Conservation (phyloP, 1,140 invertebrate genomes). For the Drosophila nasuta region DNA sequence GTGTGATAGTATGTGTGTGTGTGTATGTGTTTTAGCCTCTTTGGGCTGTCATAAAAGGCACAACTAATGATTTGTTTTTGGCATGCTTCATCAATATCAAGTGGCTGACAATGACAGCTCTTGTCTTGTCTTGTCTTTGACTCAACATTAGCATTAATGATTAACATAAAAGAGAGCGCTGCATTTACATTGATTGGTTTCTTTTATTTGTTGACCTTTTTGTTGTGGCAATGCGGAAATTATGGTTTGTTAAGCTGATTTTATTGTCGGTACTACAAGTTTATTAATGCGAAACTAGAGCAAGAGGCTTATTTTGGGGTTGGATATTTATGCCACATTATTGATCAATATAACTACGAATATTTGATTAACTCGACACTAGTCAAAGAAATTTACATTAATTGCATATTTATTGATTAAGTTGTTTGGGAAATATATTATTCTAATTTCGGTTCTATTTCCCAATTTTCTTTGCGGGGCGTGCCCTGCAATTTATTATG, state of each 20-base stretch:
- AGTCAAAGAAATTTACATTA: no score
- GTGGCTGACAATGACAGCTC: slow-evolving; percentile 57
- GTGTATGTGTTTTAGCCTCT: slow-evolving; percentile 4
- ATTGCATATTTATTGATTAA: no score
- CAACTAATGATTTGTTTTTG: slow-evolving; percentile 56
- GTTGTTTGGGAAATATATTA: no score
- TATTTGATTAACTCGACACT: no score
- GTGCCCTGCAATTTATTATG: neutral
- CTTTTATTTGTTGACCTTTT: slow-evolving; percentile 8
- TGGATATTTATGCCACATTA: no score
- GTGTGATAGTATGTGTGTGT: neutral
- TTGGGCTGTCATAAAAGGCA: slow-evolving; percentile 64
- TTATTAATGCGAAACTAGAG: neutral
- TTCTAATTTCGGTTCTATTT: neutral
- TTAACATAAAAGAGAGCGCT: slow-evolving; percentile 33
- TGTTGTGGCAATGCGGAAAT: neutral
- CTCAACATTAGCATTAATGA: slow-evolving; percentile 43
- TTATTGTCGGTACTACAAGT: neutral
- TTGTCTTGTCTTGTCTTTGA: slow-evolving; percentile 16
- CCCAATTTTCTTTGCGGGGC: neutral
- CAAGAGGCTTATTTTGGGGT: no score
- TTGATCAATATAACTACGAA: no score
- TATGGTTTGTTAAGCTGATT: neutral
- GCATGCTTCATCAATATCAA: slow-evolving; percentile 59
- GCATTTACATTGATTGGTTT: slow-evolving; percentile 35